Base-by-base conservation (phyloP, 2,797 vertebrate genomes). In the Phaenicophaeus curvirostris region DNA sequence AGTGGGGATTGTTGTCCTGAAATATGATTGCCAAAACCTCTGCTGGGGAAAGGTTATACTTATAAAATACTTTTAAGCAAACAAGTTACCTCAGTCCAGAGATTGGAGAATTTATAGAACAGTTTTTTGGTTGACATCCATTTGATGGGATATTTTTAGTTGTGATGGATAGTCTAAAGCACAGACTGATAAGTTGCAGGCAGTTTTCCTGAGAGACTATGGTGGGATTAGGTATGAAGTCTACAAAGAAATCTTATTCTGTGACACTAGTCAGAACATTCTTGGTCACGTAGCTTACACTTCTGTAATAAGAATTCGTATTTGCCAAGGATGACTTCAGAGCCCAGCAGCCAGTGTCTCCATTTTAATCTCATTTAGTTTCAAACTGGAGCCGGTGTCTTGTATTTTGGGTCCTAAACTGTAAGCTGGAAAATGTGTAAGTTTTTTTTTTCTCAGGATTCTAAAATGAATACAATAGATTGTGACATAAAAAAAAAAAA, bases 251-350 rank as follows among this genome's bases (percentile, higher is more conserved):
- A 72, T 41, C 19, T 27, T 67, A 0, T 4, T 0, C n/a, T 71
- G 15, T 39, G 54, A 53, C 33, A 24, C 20, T 57, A 11, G n/a
- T 87, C 57, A n/a, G 39, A 90, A 44, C 55, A 50, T 5, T 58
- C 68, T 66, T 63, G 39, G 35, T 90, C 75, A 85, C 57, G 53
- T 44, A 51, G 7, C 12, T 85, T 65, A 75, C 8, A 4, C 33
- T 74, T 90, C 37, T 55, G 27, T 50, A 82, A 71, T 39, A 13
- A 90, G 57, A 57, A 63, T 72, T 73, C 59, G 13, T 84, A 11
- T 58, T 80, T 94, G 33, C 42, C 63, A 93, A 80, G 50, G 57
- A 31, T 78, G 63, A 93, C 39, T 94, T 88, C 51, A 85, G 61
- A 83, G 31, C 17, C 44, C 54, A 80, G 61, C 13, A 74, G 21